Base-by-base conservation (phyloP, 53 echinoderm and acorn worm species). In the Mesocentrotus franciscanus region DNA sequence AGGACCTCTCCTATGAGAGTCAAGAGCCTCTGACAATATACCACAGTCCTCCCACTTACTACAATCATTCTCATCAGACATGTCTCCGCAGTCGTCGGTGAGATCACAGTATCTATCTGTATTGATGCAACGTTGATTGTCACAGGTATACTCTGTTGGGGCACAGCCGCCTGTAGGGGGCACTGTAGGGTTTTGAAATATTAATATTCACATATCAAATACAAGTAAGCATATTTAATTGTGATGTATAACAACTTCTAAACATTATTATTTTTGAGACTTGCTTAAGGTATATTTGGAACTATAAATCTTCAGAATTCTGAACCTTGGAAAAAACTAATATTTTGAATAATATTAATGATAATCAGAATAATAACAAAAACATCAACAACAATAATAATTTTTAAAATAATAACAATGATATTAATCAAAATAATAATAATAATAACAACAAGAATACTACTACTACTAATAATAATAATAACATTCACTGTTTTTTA, bases 51-150 rank as follows among this genome's bases (percentile, higher is more conserved):
- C 49, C 49, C 49, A 30, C 96, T 92, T 85, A 97, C 98, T 96
- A 95, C 98, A 98, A 10, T 87, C 42, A 10, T 29, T 30, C 90
- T 98, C 98, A 95, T 98, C 98, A 16, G 98, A 97, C 60, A 66
- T 92, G 32, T 98, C 98, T 11, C 98, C 98, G 78, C 98, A 98
- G 91, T 98, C 98, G 34, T 98, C 97, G 0, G 97, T 97, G 72
- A 97, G 93, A 87, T 98, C 98, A 92, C 98, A 98, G 71, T 91
- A 61, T 72, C 96, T 78, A 29, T 92, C 92, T 26, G 95, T 89
- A 3, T 95, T 95, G 16, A 98, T 94, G 71, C 98, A 98, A 22
- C 94, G 61, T 24, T 55, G 58, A 71, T 98, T 98, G n/a, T 71
- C 92, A 58, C 98, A 97, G 4, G 93, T 60, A 89, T 96, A 97